Evolutionary conservation across 2,888 invertebrate genomes (phyloP), one percentile per base, ranked within the genome.

Genomic region (Lysandra coridon): DNA sequence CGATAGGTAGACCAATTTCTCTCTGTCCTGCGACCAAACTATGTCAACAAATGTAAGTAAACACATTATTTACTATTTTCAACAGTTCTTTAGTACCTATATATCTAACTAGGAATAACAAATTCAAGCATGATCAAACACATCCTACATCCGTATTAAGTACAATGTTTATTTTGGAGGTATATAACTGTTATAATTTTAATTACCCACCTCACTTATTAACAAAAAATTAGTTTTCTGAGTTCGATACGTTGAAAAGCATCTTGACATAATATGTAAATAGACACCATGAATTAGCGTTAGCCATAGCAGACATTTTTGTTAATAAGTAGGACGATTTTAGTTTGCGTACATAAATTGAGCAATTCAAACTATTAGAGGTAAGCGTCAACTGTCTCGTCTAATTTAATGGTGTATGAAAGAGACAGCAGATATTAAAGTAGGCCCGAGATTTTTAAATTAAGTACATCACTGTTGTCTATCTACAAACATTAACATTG

Each of bases 401-500:
- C 10, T 30, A 30, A 30, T 64, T 64, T 3, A 12, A 23, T 23
- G 12, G 23, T 64, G 10, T 30, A 64, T 30, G 30, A 10, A 64
- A 30, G 64, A 30, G 30, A 64, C 4, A 64, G 10, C 64, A 12
- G 62, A n/a, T 23, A 7, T 10, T 49, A 49, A 49, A 49, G 12
- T 49, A 49, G 12, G 49, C 2, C 49, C 49, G 49, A 49, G 2
- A 0, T 49, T 49, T 49, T 44, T 44, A 1, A 6, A 40, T 40
- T 40, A 37, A 37, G 1, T 37, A 44, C 44, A 44, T 44, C 0
- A 49, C 49, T 49, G n/a, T 62, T 62, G 23, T 7, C 30, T 12
- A 37, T 33, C 14, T 37, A 37, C 69, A 69, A 69, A 12, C 14
- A 79, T 87, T 86, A 93, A 83, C 91, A 93, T 44, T 89, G 88